phyloP scores from a whole-genome alignment of 2,113 vertebrate species.

The Tichodroma muraria region DNA sequence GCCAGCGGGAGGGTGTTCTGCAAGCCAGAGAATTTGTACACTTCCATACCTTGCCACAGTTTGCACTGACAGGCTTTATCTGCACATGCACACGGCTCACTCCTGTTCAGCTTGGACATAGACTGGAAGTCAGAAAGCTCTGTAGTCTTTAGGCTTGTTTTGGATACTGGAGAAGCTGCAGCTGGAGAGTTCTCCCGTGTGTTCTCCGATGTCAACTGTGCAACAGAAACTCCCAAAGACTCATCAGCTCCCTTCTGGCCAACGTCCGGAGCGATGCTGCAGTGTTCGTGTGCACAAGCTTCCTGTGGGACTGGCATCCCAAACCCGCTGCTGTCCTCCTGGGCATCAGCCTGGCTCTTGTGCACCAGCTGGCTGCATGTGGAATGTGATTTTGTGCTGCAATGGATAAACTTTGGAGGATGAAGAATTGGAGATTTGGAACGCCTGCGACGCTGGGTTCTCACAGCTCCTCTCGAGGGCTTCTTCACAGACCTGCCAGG shows the following conservation, averaged over 20 bases:
- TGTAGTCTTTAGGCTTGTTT: slow-evolving; percentile 38
- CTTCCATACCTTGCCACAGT: slow-evolving; percentile 86
- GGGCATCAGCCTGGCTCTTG: slow-evolving; percentile 71
- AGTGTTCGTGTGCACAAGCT: slow-evolving; percentile 22
- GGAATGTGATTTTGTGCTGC: slow-evolving; percentile 72
- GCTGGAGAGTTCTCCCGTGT: slow-evolving; percentile 26
- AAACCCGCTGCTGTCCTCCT: slow-evolving; percentile 47
- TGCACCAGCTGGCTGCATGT: slow-evolving; percentile 74
- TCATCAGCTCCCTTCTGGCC: slow-evolving; percentile 50
- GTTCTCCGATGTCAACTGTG: background rate
- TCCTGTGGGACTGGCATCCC: slow-evolving; percentile 67
- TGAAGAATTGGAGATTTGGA: slow-evolving; percentile 97
- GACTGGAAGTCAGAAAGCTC: slow-evolving; percentile 83
- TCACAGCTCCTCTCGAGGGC: slow-evolving; percentile 78
- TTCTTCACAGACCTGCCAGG: slow-evolving; percentile 82
- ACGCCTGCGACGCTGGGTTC: slow-evolving; percentile 84
- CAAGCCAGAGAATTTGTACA: slow-evolving; percentile 93
- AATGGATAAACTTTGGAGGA: slow-evolving; percentile 92
- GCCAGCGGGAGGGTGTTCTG: slow-evolving; percentile 75
- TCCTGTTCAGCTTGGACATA: slow-evolving; percentile 73
- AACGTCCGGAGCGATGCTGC: slow-evolving; percentile 48
- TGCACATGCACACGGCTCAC: slow-evolving; percentile 48
- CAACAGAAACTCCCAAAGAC: slow-evolving; percentile 31
- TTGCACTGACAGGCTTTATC: slow-evolving; percentile 72
- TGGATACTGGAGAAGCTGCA: slow-evolving; percentile 19